Evolutionary conservation across 2,113 vertebrate species (phyloP).

Genomic region (Ovibos moschatus): DNA sequence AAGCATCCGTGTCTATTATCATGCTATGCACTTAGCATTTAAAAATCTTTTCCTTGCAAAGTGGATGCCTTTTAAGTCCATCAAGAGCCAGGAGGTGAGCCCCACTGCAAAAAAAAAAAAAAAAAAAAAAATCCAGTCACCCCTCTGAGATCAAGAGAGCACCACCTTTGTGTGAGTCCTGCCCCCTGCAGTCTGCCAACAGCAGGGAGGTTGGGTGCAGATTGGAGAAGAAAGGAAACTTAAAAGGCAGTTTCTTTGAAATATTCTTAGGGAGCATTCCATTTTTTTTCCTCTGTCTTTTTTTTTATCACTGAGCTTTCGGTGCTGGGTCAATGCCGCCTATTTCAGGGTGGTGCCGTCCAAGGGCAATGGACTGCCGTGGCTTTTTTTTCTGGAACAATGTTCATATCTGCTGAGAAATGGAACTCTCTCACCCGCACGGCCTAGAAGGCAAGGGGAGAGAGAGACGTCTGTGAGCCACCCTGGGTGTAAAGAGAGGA

Average conservation of each 20-base stretch:
- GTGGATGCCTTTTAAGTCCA: neutral
- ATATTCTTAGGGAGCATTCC: neutral
- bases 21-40: neutral
- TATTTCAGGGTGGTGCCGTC: neutral
- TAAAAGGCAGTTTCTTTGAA: neutral
- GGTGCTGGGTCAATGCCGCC: neutral
- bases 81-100: neutral
- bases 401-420: neutral
- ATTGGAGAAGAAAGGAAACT: neutral
- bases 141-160: neutral
- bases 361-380: neutral
- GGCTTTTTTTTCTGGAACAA: neutral
- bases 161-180: neutral
- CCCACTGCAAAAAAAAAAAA: neutral
- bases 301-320: neutral
- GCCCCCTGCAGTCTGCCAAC: neutral
- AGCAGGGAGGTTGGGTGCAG: neutral
- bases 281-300: neutral
- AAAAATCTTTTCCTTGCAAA: neutral
- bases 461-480: neutral
- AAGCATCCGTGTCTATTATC: neutral
- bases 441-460: neutral
- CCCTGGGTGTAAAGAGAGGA: neutral
- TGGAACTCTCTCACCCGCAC: neutral
- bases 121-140: neutral